Evolutionary conservation across 2,113 vertebrate genomes (phyloP).

Genomic region (Orycteropus afer): DNA sequence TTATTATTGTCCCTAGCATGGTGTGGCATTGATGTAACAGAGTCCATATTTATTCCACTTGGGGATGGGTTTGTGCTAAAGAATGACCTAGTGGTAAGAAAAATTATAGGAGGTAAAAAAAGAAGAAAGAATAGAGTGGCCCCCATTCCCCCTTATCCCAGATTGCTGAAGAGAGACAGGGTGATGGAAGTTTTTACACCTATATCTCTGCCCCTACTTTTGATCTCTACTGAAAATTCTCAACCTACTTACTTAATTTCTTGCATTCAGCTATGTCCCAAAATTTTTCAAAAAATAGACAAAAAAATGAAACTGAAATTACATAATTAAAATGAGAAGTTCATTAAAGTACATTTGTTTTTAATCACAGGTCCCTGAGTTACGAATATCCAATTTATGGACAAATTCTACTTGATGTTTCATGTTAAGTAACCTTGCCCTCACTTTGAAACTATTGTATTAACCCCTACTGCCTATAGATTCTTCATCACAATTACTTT

Average conservation of each 20-base stretch:
- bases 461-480: no score
- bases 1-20: background rate
- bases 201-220: background rate
- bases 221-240: background rate
- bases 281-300: background rate
- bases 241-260: background rate
- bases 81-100: background rate
- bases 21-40: background rate
- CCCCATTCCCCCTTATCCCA: background rate
- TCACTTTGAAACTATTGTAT: no score
- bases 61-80: background rate
- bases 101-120: no score
- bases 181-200: rapidly evolving
- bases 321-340: slow-evolving; percentile 43
- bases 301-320: slow-evolving; percentile 39
- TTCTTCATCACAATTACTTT: no score
- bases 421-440: no score
- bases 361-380: no score
- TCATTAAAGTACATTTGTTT: slow-evolving; percentile 44
- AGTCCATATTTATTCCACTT: background rate
- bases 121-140: background rate
- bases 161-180: background rate
- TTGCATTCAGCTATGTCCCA: background rate
- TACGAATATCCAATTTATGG: no score
- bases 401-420: no score